Percentiles rank a stretch among this genome's conserved stretches.
Conservation (phyloP, 2,797 vertebrate genomes). For the Numenius phaeopus region DNA sequence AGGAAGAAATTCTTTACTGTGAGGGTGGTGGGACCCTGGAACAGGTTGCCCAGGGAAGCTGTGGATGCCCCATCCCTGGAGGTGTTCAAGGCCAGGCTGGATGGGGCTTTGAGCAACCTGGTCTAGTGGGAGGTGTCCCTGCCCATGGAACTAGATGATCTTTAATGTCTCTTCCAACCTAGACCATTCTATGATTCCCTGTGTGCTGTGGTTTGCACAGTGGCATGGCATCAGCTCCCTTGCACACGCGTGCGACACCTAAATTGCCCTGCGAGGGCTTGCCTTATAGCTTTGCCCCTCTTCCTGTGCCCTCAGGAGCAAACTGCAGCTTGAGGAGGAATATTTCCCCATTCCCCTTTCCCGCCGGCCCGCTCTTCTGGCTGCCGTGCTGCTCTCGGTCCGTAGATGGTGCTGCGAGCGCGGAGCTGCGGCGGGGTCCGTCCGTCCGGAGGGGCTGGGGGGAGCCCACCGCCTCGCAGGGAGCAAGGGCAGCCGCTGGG, state of each 20-base stretch:
- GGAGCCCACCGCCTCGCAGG: not conserved
- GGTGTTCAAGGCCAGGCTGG: not conserved
- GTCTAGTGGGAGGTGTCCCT: not conserved
- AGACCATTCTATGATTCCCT: not conserved
- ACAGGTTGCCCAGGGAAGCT: not conserved
- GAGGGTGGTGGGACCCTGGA: not conserved
- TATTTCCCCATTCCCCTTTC: rapidly evolving
- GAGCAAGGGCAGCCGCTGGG: not conserved
- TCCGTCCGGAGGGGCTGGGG: not conserved
- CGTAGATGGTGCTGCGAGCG: not conserved
- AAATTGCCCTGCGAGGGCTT: too few species aligned
- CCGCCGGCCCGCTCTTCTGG: too few species aligned
- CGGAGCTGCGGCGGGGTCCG: not conserved
- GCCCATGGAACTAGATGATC: not conserved
- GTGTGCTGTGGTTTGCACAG: not conserved
- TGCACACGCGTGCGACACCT: not conserved
- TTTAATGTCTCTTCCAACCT: not conserved
- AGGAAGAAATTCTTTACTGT: not conserved
- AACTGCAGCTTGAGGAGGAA: rapidly evolving
- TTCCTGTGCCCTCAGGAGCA: not conserved
- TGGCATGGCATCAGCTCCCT: not conserved
- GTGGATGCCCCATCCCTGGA: not conserved
- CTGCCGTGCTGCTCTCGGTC: not conserved
- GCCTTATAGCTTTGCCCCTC: not conserved
- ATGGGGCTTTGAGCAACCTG: not conserved